These are phyloP conservation scores for Eupithecia tripunctaria DNA, from an alignment of 2,888 invertebrate species.

Conservation along the genomic window DNA sequence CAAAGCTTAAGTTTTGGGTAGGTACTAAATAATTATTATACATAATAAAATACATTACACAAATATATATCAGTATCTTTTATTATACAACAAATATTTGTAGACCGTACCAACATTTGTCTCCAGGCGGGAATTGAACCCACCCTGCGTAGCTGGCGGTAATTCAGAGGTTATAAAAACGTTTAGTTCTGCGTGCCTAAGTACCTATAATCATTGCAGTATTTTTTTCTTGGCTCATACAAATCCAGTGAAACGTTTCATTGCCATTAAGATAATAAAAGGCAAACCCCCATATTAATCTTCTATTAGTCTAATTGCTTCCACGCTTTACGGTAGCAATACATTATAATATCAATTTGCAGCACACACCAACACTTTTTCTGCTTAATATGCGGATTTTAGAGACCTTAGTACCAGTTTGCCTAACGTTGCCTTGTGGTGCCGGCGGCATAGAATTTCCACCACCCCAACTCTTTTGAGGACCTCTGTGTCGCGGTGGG, in stretches of 20 bases:
- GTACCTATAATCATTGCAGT: neutral
- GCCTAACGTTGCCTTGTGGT: too few relatives aligned
- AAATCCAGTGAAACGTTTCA: neutral
- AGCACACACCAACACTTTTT: slow-evolving; percentile 20
- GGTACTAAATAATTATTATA: too few relatives aligned
- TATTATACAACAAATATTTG: too few relatives aligned
- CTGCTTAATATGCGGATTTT: slow-evolving; percentile 23
- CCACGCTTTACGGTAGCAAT: slow-evolving; percentile 10
- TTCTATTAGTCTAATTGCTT: slow-evolving; percentile 4
- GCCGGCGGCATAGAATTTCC: too few relatives aligned
- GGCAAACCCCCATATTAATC: slow-evolving; percentile 1
- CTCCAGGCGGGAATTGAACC: too few relatives aligned
- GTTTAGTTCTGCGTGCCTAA: neutral
- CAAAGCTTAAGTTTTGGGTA: too few relatives aligned
- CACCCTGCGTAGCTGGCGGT: too few relatives aligned
- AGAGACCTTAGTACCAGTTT: neutral
- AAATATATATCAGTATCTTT: too few relatives aligned
- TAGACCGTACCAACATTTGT: too few relatives aligned
- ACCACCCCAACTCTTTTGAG: too few relatives aligned
- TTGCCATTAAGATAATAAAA: neutral
- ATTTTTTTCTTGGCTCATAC: neutral
- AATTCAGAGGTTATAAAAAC: neutral
- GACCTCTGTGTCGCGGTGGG: too few relatives aligned
- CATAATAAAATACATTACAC: too few relatives aligned
- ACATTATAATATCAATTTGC: slow-evolving; percentile 16